Percentiles rank a stretch among this genome's conserved stretches.
phyloP scores from a whole-genome alignment of 2,888 invertebrate genomes.

The Blastobasis adustella region DNA sequence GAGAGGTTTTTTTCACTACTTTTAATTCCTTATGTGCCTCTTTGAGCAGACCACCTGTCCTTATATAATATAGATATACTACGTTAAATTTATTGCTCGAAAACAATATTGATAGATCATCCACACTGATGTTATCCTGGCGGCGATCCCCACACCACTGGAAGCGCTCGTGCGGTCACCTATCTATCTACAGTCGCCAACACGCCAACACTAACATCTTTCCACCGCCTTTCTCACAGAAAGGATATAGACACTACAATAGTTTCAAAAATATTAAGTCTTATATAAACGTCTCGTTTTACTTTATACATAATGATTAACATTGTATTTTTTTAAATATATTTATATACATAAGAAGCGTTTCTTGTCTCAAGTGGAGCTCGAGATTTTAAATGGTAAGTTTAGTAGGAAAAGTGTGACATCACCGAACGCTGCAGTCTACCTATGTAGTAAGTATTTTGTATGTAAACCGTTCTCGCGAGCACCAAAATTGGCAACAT shows the following conservation, averaged over 20 bases:
- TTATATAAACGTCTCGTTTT: constrained; percentile 33
- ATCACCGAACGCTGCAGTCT: constrained; percentile 22
- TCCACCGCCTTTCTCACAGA: constrained; percentile 25
- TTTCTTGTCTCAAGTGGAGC: constrained; percentile 9
- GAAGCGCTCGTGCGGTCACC: background rate
- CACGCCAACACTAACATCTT: no score
- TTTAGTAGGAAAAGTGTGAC: constrained; percentile 23
- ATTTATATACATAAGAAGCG: constrained; percentile 42
- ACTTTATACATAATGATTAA: constrained; percentile 37
- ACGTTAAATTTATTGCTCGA: constrained; percentile 43
- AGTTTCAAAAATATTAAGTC: constrained; percentile 63
- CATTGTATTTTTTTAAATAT: constrained; percentile 18
- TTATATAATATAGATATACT: constrained; percentile 34
- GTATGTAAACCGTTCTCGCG: constrained; percentile 11
- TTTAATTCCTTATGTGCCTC: constrained; percentile 69
- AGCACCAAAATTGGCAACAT: constrained; percentile 35
- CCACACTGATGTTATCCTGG: background rate
- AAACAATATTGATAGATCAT: constrained; percentile 26
- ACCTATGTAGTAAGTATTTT: constrained; percentile 23
- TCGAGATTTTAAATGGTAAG: constrained; percentile 4
- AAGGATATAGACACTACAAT: constrained; percentile 46
- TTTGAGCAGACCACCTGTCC: constrained; percentile 58
- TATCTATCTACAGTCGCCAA: background rate
- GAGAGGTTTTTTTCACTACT: constrained; percentile 33
- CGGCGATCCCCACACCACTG: background rate